Percentiles rank a stretch among this genome's conserved stretches.
Evolutionary conservation across 2,888 invertebrate species (phyloP).

Genomic region (Limnephilus marmoratus): DNA sequence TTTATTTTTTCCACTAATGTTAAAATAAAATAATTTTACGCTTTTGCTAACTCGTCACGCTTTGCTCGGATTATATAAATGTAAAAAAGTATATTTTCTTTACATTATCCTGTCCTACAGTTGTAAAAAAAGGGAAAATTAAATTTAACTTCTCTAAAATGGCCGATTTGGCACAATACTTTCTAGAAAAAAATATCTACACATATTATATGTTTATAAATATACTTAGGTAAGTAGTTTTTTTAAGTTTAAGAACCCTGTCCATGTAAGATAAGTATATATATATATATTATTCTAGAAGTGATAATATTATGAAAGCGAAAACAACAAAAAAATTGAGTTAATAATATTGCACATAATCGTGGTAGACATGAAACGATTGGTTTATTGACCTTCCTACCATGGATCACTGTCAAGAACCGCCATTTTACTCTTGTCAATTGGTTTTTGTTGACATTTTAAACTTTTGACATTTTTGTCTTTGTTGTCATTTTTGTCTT

Average conservation of each 20-base stretch:
- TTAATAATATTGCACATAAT: constrained; percentile 55
- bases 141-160: background rate
- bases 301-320: constrained; percentile 46
- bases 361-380: constrained; percentile 51
- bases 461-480: background rate
- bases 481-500: too few relatives aligned
- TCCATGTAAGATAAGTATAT: constrained; percentile 65
- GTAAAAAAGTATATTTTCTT: constrained; percentile 56
- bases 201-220: constrained; percentile 62
- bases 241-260: constrained; percentile 65
- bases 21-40: constrained; percentile 14
- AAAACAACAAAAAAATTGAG: constrained; percentile 43
- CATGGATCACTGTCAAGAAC: constrained; percentile 35
- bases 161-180: constrained; percentile 26
- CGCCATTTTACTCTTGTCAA: constrained; percentile 38
- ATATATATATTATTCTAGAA: constrained; percentile 48
- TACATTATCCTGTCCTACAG: constrained; percentile 38
- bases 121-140: constrained; percentile 39
- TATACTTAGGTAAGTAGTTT: constrained; percentile 60
- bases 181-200: constrained; percentile 54
- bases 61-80: constrained; percentile 23
- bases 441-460: background rate
- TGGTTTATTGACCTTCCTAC: constrained; percentile 53
- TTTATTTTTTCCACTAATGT: constrained; percentile 34
- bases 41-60: constrained; percentile 8